Percentiles rank a stretch among this genome's conserved stretches.
These are phyloP conservation scores for Tringa solitaria DNA, from an alignment of 2,113 vertebrate species.

Conservation along the genomic window DNA sequence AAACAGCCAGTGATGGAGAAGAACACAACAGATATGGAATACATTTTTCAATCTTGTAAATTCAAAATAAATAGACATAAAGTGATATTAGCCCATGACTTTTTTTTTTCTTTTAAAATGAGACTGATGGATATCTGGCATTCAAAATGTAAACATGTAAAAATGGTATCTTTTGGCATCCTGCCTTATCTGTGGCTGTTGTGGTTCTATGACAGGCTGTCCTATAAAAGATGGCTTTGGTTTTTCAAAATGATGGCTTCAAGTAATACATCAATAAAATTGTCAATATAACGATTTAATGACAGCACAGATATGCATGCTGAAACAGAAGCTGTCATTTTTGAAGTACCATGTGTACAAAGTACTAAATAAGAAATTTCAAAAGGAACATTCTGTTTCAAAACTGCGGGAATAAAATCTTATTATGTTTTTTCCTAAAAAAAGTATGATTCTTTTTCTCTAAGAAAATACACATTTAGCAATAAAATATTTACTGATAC, in stretches of 20 bases:
- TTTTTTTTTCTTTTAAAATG: not conserved
- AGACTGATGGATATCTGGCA: not conserved
- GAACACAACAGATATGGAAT: not conserved
- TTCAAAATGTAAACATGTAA: not conserved
- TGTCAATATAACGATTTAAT: not conserved
- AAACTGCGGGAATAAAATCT: not conserved
- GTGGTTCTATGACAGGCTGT: not conserved
- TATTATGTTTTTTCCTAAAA: not conserved
- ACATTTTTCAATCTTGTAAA: not conserved
- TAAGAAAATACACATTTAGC: not conserved
- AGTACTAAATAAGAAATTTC: not conserved
- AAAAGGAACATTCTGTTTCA: not conserved
- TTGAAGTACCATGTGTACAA: not conserved
- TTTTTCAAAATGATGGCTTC: not conserved
- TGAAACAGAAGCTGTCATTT: not conserved
- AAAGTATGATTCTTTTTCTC: not conserved
- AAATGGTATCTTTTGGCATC: not conserved
- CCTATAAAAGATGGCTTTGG: not conserved
- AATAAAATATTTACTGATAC: not conserved
- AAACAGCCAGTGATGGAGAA: not conserved
- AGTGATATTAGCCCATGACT: not conserved
- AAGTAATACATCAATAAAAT: not conserved
- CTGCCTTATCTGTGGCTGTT: not conserved
- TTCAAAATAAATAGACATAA: not conserved
- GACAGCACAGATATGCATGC: not conserved